These are phyloP conservation scores for Galeopsomyia nigrocyanea DNA, from an alignment of 2,888 invertebrate genomes.

Conservation along the genomic window DNA sequence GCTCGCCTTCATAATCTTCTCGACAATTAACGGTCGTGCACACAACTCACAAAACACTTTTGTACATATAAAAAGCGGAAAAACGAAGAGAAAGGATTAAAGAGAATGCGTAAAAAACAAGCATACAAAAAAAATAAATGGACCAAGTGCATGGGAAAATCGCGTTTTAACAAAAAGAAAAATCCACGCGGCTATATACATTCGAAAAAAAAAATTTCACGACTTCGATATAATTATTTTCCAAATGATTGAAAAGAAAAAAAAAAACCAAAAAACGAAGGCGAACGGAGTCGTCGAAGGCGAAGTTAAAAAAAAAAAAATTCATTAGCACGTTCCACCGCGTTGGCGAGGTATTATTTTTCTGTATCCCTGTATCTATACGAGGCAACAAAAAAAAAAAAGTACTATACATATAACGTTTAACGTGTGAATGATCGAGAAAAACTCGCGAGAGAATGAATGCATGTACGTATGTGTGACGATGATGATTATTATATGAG, in stretches of 20 bases:
- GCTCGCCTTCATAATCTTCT: slow-evolving; percentile 39
- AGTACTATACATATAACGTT: slow-evolving; percentile 48
- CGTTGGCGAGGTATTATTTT: slow-evolving; percentile 66
- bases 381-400: slow-evolving; percentile 44
- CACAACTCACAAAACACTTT: slow-evolving; percentile 17
- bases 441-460: slow-evolving; percentile 18
- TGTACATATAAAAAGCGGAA: slow-evolving; percentile 40
- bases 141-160: slow-evolving; percentile 42
- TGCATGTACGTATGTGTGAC: too few relatives aligned
- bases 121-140: slow-evolving; percentile 31
- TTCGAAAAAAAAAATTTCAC: slow-evolving; percentile 16
- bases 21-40: neutral
- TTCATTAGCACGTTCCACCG: slow-evolving; percentile 61
- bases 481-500: too few relatives aligned
- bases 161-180: slow-evolving; percentile 17
- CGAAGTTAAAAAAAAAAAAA: slow-evolving; percentile 34
- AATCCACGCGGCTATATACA: slow-evolving; percentile 26
- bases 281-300: slow-evolving; percentile 24
- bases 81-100: neutral
- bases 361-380: slow-evolving; percentile 67
- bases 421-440: slow-evolving; percentile 18
- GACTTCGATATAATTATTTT: neutral
- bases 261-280: slow-evolving; percentile 27
- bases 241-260: slow-evolving; percentile 51
- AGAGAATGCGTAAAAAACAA: neutral